Evolutionary conservation across 2,888 invertebrate species (phyloP), one percentile per base, ranked within the genome.

Genomic region (Heliconius charithonia): DNA sequence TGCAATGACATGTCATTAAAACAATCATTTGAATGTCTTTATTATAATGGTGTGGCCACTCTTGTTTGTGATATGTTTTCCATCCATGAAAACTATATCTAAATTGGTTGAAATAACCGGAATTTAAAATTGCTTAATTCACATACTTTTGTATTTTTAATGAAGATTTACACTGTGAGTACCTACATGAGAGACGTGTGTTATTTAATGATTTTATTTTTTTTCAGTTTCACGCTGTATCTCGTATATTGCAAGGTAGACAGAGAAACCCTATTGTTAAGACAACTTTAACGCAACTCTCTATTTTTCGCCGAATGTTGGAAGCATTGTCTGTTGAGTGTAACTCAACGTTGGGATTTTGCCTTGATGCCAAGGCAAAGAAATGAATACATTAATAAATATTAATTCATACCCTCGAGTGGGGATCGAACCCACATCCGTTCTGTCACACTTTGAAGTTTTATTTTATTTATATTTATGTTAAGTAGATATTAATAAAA

Each of bases 1-100:
- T 83, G 84, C 90, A 90, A 91, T 90, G 87, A 85, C 83, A 80
- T 74, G 78, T 86, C 89, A 93, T 92, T 91, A 91, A 86, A 91
- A 91, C 90, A 91, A 93, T 93, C 90, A 92, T 89, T 83, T 87
- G 82, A 86, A 92, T 93, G 91, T 92, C 91, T 93, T 91, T 91
- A 92, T 93, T 89, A 85, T 85, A 87, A 85, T 81, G 83, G 83
- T 22, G 71, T 16, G 59, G 59, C 72, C 72, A 37, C 83, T 84
- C 82, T 85, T 84, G 86, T 87, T 85, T 81, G 83, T 84, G 85
- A 86, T 85, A 80, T 84, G 87, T 89, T 88, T 87, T 89, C 51
- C 87, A 89, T 85, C 87, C 89, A 86, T 89, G 86, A 87, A 74
- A 74, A 74, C 74, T 74, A 63, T 63, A 74, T 45, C 16, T 89